These are phyloP conservation scores for Oasisia sp. DNA, from an alignment of 2,888 invertebrate genomes.

Conservation along the genomic window DNA sequence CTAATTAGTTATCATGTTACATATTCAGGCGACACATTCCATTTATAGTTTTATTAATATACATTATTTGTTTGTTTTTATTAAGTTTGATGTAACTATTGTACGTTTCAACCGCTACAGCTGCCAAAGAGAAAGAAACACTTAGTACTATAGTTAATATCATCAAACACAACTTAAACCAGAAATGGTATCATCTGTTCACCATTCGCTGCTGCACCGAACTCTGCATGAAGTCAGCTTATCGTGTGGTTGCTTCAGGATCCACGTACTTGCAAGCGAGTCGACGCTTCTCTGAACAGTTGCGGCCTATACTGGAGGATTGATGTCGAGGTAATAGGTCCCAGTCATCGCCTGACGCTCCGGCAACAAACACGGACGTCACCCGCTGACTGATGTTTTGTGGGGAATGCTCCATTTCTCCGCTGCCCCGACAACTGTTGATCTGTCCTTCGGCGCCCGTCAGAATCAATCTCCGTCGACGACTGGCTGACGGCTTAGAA, in stretches of 20 bases:
- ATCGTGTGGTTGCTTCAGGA: background rate
- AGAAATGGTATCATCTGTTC: background rate
- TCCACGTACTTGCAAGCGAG: background rate
- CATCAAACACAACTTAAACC: background rate
- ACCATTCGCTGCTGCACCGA: background rate
- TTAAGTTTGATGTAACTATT: background rate
- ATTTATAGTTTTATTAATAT: no score
- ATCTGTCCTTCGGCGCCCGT: slow-evolving; percentile 3
- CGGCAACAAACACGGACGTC: background rate
- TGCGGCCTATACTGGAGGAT: background rate
- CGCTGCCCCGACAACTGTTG: background rate
- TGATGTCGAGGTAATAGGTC: background rate
- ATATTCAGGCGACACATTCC: no score
- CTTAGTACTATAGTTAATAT: background rate
- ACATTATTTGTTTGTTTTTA: no score
- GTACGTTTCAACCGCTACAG: no score
- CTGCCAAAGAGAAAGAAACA: no score
- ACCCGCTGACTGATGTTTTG: background rate
- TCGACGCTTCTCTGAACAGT: background rate
- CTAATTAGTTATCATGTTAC: no score
- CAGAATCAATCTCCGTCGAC: background rate
- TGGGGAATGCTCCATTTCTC: background rate
- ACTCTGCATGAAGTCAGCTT: background rate
- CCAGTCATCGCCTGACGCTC: background rate
- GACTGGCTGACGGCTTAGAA: background rate